A percentile compares a stretch with the other conserved stretches of the same genome.
phyloP scores from a whole-genome alignment of 2,113 vertebrate species.

The Oriolus oriolus region DNA sequence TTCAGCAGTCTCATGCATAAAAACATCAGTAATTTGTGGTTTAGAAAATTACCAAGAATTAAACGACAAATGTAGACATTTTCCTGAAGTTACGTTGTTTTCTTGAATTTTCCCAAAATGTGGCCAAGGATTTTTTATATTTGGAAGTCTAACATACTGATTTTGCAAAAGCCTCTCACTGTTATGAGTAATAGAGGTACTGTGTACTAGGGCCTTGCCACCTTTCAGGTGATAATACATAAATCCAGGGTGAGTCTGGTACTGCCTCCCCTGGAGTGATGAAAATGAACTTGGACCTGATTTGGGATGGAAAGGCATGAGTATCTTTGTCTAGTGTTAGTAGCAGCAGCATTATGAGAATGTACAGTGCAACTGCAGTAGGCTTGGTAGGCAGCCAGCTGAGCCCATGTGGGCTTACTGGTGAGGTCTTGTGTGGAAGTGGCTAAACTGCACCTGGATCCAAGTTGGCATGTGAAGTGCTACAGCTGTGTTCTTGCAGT shows the following conservation, averaged over 20 bases:
- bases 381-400: not conserved
- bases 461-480: not conserved
- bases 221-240: not conserved
- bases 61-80: not conserved
- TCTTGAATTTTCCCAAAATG: not conserved
- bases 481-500: constrained; percentile 25
- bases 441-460: not conserved
- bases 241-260: not conserved
- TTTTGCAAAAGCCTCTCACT: not conserved
- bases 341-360: not conserved
- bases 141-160: not conserved
- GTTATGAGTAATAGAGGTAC: not conserved
- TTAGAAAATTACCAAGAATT: not conserved
- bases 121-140: not conserved
- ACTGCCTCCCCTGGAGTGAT: not conserved
- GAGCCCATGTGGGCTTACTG: not conserved
- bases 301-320: not conserved
- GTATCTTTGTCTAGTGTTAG: not conserved
- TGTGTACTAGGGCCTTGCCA: not conserved
- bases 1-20: not conserved
- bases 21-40: not conserved
- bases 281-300: not conserved
- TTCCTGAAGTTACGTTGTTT: not conserved
- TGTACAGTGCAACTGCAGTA: not conserved
- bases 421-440: not conserved